phyloP scores from a whole-genome alignment of 2,113 vertebrate species.

The Entomyzon cyanotis region DNA sequence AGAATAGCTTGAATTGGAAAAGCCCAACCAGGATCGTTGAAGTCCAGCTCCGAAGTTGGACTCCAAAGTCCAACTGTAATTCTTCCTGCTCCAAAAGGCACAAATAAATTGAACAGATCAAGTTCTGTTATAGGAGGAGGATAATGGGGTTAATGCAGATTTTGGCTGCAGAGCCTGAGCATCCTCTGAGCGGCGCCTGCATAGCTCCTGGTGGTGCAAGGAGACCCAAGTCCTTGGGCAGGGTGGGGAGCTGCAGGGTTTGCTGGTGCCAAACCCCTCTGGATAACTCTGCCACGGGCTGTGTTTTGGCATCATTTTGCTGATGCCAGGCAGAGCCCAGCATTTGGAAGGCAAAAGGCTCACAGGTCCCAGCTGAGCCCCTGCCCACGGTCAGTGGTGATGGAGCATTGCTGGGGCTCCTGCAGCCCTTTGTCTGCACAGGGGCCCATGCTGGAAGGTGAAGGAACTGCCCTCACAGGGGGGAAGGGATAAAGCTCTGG shows the following conservation, averaged over 20 bases:
- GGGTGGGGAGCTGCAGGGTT: too few species aligned
- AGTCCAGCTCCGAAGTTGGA: neutral
- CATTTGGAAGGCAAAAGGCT: fast-evolving
- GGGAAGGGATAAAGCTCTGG: neutral
- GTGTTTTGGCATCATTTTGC: fast-evolving
- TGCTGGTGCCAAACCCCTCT: neutral
- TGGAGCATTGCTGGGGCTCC: fast-evolving
- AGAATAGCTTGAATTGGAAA: neutral
- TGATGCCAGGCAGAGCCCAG: neutral
- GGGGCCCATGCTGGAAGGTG: neutral
- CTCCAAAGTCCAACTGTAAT: neutral
- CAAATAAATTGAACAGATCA: neutral
- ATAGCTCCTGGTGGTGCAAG: neutral
- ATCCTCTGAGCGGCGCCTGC: neutral
- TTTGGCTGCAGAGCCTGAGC: neutral
- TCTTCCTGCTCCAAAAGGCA: neutral
- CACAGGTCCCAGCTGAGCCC: neutral
- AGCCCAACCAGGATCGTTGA: neutral
- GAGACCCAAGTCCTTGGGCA: neutral
- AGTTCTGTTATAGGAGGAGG: neutral
- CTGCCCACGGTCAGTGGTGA: fast-evolving
- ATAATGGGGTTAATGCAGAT: neutral
- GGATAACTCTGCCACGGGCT: neutral
- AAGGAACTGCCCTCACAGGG: neutral
- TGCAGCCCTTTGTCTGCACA: neutral